Evolutionary conservation across 1,140 invertebrate species (phyloP).

Genomic region (Brachionus asplanchnoidis): DNA sequence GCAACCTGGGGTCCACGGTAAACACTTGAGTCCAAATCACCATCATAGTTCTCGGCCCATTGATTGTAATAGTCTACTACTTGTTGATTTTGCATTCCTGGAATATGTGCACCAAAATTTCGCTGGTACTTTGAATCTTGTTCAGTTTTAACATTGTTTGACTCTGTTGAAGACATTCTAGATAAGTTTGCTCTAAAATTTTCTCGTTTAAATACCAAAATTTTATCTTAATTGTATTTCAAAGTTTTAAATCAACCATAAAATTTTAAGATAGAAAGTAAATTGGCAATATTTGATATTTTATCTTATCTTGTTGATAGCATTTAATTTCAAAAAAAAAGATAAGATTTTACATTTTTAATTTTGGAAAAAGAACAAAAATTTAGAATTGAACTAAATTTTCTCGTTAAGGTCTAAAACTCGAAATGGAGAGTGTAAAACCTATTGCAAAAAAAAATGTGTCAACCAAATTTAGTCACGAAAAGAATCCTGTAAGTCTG

Average conservation of each 20-base stretch:
- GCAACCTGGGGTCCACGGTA: slow-evolving; percentile 26
- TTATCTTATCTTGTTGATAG: not conserved
- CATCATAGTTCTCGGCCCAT: slow-evolving; percentile 24
- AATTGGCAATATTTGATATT: not conserved
- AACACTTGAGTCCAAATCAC: not conserved
- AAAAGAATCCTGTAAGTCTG: too few species aligned
- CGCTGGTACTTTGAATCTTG: not conserved
- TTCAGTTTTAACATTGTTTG: not conserved
- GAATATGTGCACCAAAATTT: not conserved
- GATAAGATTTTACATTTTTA: not conserved
- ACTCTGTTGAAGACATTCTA: not conserved
- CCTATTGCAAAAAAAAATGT: too few species aligned
- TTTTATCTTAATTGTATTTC: not conserved
- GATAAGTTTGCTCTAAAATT: not conserved
- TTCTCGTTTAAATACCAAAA: not conserved
- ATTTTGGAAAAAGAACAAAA: too few species aligned
- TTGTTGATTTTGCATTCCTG: slow-evolving; percentile 17
- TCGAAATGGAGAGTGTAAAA: too few species aligned
- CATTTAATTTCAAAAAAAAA: not conserved
- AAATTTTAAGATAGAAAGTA: not conserved
- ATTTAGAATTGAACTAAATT: too few species aligned
- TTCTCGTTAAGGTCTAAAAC: too few species aligned
- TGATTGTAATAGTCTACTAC: slow-evolving; percentile 23
- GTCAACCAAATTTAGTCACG: too few species aligned
- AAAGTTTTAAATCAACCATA: not conserved